These are phyloP conservation scores for Yponomeuta evonymella DNA, from an alignment of 2,888 invertebrate species.

Conservation along the genomic window DNA sequence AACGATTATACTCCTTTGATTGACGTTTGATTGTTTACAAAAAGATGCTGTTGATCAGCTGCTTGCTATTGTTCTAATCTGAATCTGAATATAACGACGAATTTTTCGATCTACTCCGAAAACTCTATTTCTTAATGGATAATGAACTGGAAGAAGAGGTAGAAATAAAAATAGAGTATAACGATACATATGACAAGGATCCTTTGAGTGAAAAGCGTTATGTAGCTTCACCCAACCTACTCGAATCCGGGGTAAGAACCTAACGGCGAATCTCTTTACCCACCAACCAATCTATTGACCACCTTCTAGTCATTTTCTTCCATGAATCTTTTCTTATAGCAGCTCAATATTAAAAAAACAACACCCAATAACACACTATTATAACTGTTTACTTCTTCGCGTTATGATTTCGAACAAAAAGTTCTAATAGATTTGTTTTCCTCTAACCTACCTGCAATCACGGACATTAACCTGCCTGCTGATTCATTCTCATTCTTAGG, in stretches of 20 bases:
- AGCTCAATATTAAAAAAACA: too few relatives aligned
- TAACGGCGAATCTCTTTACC: too few relatives aligned
- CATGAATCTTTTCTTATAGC: too few relatives aligned
- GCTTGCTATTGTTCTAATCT: neutral
- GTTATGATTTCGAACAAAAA: too few relatives aligned
- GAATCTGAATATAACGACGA: neutral
- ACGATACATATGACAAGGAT: constrained; percentile 33
- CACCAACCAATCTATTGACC: too few relatives aligned
- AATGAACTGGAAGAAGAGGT: constrained; percentile 31
- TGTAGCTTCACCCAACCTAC: neutral
- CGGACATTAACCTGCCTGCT: too few relatives aligned
- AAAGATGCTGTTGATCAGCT: neutral
- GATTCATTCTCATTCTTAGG: too few relatives aligned
- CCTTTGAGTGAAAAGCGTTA: constrained; percentile 28
- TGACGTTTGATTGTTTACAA: neutral
- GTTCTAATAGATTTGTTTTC: too few relatives aligned
- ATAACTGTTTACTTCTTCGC: too few relatives aligned
- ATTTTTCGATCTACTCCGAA: neutral
- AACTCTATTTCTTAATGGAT: constrained; percentile 21
- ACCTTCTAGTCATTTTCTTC: too few relatives aligned
- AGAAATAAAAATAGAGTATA: constrained; percentile 47
- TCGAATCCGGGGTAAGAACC: neutral
- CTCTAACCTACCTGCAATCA: too few relatives aligned
- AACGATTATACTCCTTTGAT: neutral
- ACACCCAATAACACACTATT: too few relatives aligned